Percentiles rank a stretch among this genome's conserved stretches.
These are phyloP conservation scores for Drosophila lacteicornis DNA, from an alignment of 1,140 invertebrate species.

Conservation along the genomic window DNA sequence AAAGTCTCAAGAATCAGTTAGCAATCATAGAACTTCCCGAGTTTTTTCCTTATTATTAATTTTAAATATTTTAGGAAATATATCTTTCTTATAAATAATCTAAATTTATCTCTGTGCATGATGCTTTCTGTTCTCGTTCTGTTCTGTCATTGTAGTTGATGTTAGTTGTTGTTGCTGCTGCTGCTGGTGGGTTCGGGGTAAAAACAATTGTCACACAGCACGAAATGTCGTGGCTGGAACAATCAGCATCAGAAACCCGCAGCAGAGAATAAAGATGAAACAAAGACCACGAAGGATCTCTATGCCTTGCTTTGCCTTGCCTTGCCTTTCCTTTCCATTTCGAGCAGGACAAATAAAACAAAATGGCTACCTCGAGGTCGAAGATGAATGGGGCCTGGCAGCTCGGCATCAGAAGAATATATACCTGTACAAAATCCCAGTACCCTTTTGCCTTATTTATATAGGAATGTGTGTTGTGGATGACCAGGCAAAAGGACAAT, in stretches of 20 bases:
- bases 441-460: not conserved
- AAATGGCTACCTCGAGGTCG: conserved; percentile 77
- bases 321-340: not conserved
- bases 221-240: conserved; percentile 68
- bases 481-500: conserved; percentile 21
- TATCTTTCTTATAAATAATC: too few relatives aligned
- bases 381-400: conserved; percentile 49
- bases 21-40: too few relatives aligned
- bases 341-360: conserved; percentile 48
- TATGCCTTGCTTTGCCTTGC: not conserved
- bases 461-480: conserved; percentile 17
- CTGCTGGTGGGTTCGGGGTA: conserved; percentile 36
- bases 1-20: too few relatives aligned
- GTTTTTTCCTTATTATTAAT: too few relatives aligned
- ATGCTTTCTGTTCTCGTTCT: conserved; percentile 28
- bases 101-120: not conserved
- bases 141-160: conserved; percentile 38
- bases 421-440: not conserved
- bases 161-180: conserved; percentile 35
- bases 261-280: conserved; percentile 38
- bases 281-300: conserved; percentile 21
- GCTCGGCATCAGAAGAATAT: conserved; percentile 22
- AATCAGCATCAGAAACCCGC: conserved; percentile 61
- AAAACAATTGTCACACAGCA: conserved; percentile 72
- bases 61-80: too few relatives aligned